These are phyloP conservation scores for Bradysia coprophila DNA, from an alignment of 1,140 invertebrate genomes.

Conservation along the genomic window DNA sequence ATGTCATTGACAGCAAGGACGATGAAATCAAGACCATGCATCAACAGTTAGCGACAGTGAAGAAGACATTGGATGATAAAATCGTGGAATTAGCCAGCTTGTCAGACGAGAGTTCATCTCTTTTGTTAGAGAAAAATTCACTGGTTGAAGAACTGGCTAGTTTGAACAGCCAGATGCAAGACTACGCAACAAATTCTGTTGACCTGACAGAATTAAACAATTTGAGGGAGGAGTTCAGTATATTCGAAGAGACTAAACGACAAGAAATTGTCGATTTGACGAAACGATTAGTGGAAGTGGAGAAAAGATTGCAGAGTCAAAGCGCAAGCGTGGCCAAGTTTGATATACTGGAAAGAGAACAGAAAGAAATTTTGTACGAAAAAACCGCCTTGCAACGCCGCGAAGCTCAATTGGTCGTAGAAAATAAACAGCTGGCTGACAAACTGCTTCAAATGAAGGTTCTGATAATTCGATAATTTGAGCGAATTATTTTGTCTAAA, in stretches of 20 bases:
- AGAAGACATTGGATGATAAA: slow-evolving; percentile 19
- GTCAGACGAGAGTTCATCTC: too few species aligned
- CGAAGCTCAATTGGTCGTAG: neutral
- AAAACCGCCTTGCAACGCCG: neutral
- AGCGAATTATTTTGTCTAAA: too few species aligned
- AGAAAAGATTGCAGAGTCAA: slow-evolving; percentile 23
- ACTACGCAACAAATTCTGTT: slow-evolving; percentile 1
- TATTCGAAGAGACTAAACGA: slow-evolving; percentile 8
- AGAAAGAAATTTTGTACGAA: slow-evolving; percentile 4
- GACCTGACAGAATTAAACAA: neutral
- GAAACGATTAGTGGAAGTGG: slow-evolving; percentile 17
- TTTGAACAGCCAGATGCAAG: too few species aligned
- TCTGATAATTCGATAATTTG: too few species aligned
- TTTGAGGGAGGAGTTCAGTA: slow-evolving; percentile 1
- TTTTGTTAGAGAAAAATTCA: too few species aligned
- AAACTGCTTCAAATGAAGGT: neutral
- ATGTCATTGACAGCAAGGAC: neutral
- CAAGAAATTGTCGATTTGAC: slow-evolving; percentile 17
- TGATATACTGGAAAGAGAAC: slow-evolving; percentile 12
- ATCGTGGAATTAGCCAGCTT: slow-evolving; percentile 22
- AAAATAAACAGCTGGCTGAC: neutral
- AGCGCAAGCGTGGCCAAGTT: slow-evolving; percentile 4
- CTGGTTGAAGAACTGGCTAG: too few species aligned
- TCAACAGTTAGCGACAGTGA: neutral
- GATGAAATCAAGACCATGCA: neutral